Evolutionary conservation across 2,888 invertebrate species (phyloP).

Genomic region (Bellardia bayeri): DNA sequence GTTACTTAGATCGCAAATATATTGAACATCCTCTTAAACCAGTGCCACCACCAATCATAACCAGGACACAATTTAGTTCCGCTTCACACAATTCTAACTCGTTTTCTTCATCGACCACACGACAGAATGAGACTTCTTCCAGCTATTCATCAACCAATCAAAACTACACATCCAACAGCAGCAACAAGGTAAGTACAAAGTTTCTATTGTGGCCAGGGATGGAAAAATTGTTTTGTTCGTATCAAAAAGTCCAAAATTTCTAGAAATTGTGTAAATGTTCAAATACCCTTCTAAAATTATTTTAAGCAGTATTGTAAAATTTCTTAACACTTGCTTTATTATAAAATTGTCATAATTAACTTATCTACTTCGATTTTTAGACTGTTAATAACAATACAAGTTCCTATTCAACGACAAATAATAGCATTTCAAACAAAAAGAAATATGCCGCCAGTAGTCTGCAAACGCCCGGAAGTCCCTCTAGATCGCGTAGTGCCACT

Average conservation of each 20-base stretch:
- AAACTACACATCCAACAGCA: conserved; percentile 76
- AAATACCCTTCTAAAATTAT: not conserved
- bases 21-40: conserved; percentile 93
- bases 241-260: too few relatives aligned
- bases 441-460: conserved; percentile 87
- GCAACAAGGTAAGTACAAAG: conserved; percentile 76
- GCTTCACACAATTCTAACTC: conserved; percentile 63
- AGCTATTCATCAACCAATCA: conserved; percentile 61
- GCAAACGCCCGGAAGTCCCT: conserved; percentile 91
- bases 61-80: conserved; percentile 85
- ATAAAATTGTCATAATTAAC: not conserved
- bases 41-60: conserved; percentile 89
- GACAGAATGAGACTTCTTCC: conserved; percentile 59
- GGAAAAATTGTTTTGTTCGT: too few relatives aligned
- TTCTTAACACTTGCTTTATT: not conserved
- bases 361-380: conserved; percentile 61
- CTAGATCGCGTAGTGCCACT: conserved; percentile 94
- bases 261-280: too few relatives aligned
- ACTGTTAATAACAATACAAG: conserved; percentile 76
- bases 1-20: conserved; percentile 88
- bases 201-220: not conserved
- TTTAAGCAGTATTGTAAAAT: not conserved
- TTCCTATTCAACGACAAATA: conserved; percentile 77
- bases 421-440: conserved; percentile 83
- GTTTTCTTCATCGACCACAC: conserved; percentile 62